Conservation (phyloP, 2,113 vertebrate species). For the Nesogale talazaci region DNA sequence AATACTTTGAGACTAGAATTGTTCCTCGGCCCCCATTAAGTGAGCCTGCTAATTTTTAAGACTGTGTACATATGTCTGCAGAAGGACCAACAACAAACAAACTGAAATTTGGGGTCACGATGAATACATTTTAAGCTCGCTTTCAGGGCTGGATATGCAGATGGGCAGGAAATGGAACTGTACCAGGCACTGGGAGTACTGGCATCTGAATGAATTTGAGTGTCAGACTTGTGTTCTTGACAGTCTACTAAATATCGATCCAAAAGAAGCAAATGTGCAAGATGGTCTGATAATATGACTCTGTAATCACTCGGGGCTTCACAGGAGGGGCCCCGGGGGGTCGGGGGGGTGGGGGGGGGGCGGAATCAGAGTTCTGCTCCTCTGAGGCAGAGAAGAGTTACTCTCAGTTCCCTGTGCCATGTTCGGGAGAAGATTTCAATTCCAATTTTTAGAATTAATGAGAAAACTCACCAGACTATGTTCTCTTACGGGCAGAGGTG, state of each 20-base stretch:
- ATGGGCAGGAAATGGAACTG: constrained; percentile 80
- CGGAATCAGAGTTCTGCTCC: constrained; percentile 51
- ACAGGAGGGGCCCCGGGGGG: not conserved
- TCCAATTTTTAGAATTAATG: constrained; percentile 74
- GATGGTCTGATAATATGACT: constrained; percentile 75
- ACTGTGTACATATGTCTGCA: constrained; percentile 32
- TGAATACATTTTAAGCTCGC: constrained; percentile 67
- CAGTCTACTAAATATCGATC: constrained; percentile 81
- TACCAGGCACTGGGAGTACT: constrained; percentile 75
- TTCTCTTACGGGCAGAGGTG: constrained; percentile 63
- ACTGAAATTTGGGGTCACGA: constrained; percentile 68
- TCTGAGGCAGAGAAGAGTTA: constrained; percentile 56
- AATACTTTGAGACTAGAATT: constrained; percentile 50
- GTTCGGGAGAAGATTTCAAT: constrained; percentile 59
- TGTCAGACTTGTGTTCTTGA: constrained; percentile 81
- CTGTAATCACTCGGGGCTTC: constrained; percentile 60
- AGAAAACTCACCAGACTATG: constrained; percentile 62
- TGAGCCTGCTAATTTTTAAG: constrained; percentile 46
- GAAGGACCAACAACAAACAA: constrained; percentile 46
- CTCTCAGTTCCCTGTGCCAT: constrained; percentile 54
- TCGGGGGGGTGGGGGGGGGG: no score
- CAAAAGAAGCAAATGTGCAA: constrained; percentile 80
- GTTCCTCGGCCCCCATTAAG: constrained; percentile 26
- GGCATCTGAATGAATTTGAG: constrained; percentile 75
- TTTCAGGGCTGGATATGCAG: constrained; percentile 71